A percentile compares a stretch with the other conserved stretches of the same genome.
Conservation (phyloP, 2,113 vertebrate genomes). For the Psilopogon haemacephalus region DNA sequence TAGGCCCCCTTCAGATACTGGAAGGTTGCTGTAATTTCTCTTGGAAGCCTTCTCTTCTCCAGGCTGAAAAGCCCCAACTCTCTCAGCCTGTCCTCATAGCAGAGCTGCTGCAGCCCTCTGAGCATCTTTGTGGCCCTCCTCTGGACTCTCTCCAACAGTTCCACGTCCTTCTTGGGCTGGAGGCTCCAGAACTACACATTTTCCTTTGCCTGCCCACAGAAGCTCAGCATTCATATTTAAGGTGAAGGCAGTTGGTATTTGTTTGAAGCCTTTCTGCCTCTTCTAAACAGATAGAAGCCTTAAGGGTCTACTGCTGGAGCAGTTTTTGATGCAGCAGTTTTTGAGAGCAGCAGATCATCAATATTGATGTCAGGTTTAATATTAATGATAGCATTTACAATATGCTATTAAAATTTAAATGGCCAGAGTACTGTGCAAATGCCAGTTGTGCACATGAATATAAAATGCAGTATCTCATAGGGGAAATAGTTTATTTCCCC, state of each 20-base stretch:
- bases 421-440: not conserved
- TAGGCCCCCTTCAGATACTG: too few species aligned
- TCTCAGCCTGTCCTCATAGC: too few species aligned
- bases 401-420: slow-evolving; percentile 2
- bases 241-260: accelerated
- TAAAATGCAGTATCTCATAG: not conserved
- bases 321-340: not conserved
- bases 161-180: too few species aligned
- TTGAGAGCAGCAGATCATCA: not conserved
- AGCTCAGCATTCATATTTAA: not conserved
- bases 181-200: too few species aligned
- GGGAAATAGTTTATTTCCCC: not conserved
- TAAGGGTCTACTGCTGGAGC: not conserved
- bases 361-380: slow-evolving; percentile 13
- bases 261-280: not conserved
- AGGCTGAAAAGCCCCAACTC: too few species aligned
- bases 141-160: too few species aligned
- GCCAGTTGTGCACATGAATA: not conserved
- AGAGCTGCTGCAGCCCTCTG: too few species aligned
- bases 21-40: too few species aligned
- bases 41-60: too few species aligned
- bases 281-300: not conserved
- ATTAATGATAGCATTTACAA: slow-evolving; percentile 19
- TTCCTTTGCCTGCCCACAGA: not conserved
- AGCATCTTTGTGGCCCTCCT: too few species aligned